Conservation (phyloP, 2,797 vertebrate species). For the Danio kyathit region DNA sequence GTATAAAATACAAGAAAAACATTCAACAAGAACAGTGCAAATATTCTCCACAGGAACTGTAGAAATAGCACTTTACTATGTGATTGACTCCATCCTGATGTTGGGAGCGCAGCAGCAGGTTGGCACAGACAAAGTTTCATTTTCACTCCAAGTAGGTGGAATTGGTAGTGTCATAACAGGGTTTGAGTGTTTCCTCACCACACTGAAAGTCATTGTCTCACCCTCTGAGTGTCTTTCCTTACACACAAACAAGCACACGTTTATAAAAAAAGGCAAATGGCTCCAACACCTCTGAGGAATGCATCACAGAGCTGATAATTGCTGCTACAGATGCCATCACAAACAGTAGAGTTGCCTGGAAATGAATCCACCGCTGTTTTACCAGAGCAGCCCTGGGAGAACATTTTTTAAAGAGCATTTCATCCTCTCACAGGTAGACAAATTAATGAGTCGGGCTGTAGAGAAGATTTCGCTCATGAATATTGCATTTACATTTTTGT, state of each 20-base stretch:
- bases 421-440: not conserved
- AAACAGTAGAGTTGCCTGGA: not conserved
- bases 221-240: not conserved
- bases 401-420: slow-evolving; percentile 6
- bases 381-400: slow-evolving; percentile 1
- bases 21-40: not conserved
- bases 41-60: not conserved
- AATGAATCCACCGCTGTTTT: not conserved
- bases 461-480: not conserved
- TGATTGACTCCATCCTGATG: slow-evolving; percentile 30
- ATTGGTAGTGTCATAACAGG: slow-evolving; percentile 18
- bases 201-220: slow-evolving; percentile 20
- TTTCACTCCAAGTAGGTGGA: slow-evolving; percentile 37
- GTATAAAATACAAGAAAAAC: not conserved
- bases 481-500: not conserved
- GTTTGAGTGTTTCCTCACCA: slow-evolving; percentile 26
- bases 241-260: slow-evolving; percentile 24
- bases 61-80: slow-evolving; percentile 17
- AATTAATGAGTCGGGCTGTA: not conserved
- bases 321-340: slow-evolving; percentile 20
- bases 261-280: not conserved
- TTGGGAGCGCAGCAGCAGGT: slow-evolving; percentile 12
- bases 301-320: slow-evolving; percentile 31
- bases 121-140: slow-evolving; percentile 25
- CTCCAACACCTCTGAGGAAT: slow-evolving; percentile 22